A percentile compares a stretch with the other conserved stretches of the same genome.
phyloP scores from a whole-genome alignment of 37 sponge, comb jelly and placozoan genomes.

The Hormiphora californensis region DNA sequence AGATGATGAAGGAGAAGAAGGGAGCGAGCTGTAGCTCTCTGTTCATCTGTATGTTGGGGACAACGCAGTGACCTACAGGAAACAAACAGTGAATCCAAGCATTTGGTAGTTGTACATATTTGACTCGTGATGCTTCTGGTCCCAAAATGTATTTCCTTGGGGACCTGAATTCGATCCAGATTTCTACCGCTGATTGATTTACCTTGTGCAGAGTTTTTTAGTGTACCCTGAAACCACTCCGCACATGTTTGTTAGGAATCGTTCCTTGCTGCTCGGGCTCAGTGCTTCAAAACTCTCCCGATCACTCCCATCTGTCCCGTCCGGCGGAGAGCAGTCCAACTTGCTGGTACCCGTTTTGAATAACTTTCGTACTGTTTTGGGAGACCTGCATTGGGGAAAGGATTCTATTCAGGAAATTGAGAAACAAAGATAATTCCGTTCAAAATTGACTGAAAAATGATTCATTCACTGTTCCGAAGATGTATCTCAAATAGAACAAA shows the following conservation, averaged over 20 bases:
- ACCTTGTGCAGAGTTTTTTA: conserved; percentile 16
- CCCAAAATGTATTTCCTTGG: no score
- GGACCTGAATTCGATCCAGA: no score
- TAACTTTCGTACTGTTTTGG: neutral
- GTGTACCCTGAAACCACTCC: conserved; percentile 51
- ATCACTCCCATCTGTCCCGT: conserved; percentile 31
- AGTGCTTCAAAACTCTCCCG: conserved; percentile 32
- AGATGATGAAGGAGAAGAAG: neutral
- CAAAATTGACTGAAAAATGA: neutral
- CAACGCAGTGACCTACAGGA: conserved; percentile 70
- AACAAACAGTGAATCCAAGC: no score
- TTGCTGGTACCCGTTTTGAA: neutral
- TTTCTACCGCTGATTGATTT: no score
- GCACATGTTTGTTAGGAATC: conserved; percentile 2
- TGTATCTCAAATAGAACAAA: no score
- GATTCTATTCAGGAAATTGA: no score
- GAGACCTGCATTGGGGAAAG: neutral
- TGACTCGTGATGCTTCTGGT: no score
- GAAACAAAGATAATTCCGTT: no score
- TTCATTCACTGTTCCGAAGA: no score
- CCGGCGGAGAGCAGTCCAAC: neutral
- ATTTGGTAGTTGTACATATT: no score
- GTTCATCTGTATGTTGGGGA: conserved; percentile 78
- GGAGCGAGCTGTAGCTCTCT: conserved; percentile 55
- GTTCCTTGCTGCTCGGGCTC: conserved; percentile 9